A percentile compares a stretch with the other conserved stretches of the same genome.
phyloP scores from a whole-genome alignment of 2,797 vertebrate genomes.

The Xerus rutilus region DNA sequence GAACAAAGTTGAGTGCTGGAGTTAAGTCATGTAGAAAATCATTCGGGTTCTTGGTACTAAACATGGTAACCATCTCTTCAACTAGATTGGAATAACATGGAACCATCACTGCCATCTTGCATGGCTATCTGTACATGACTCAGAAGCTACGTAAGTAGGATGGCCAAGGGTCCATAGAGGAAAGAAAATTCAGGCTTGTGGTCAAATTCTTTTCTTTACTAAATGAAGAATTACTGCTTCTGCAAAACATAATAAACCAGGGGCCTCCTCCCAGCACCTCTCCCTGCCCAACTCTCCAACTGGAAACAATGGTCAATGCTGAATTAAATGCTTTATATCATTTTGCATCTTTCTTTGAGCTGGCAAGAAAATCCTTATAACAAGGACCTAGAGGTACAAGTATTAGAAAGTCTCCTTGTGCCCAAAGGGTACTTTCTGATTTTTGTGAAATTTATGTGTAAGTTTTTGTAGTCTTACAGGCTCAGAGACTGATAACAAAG shows the following conservation, averaged over 20 bases:
- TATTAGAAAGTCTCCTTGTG: not conserved
- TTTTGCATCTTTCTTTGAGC: not conserved
- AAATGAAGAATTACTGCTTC: not conserved
- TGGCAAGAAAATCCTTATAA: not conserved
- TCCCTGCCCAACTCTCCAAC: not conserved
- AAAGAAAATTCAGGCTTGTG: not conserved
- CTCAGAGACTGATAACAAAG: not conserved
- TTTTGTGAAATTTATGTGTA: not conserved
- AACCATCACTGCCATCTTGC: not conserved
- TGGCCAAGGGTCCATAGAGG: not conserved
- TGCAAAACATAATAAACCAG: not conserved
- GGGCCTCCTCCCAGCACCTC: too few relatives aligned
- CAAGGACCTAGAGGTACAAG: not conserved
- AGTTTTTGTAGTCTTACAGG: not conserved
- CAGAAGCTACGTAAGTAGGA: not conserved
- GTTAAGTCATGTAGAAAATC: not conserved
- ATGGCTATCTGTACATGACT: not conserved
- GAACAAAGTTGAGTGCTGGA: not conserved
- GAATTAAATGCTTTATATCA: not conserved
- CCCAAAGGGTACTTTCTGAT: not conserved
- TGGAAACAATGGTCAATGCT: not conserved
- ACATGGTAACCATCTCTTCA: not conserved
- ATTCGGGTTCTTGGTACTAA: not conserved
- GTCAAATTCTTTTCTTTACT: not conserved
- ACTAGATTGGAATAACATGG: not conserved